Evolutionary conservation across 2,888 invertebrate species (phyloP).

Genomic region (Protonemura montana): DNA sequence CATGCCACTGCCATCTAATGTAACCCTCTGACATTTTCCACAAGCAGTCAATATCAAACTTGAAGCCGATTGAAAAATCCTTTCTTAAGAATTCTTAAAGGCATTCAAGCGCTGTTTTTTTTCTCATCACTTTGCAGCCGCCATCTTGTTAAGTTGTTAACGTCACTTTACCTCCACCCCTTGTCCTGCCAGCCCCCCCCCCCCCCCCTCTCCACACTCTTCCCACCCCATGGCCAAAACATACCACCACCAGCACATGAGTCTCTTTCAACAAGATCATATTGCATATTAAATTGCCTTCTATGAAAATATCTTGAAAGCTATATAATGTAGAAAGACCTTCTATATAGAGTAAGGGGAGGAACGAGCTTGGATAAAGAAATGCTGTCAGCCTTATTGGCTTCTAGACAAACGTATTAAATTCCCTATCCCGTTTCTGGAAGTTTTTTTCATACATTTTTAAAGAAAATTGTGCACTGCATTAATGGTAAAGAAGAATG

Average conservation of each 20-base stretch:
- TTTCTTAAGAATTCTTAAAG: too few relatives aligned
- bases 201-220: conserved; percentile 10
- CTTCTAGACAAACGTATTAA: conserved; percentile 1
- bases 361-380: background rate
- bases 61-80: too few relatives aligned
- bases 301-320: conserved; percentile 9
- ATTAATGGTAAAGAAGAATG: too few relatives aligned
- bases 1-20: too few relatives aligned
- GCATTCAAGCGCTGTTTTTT: background rate
- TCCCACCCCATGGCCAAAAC: conserved; percentile 24
- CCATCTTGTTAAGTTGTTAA: background rate
- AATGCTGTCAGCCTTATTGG: conserved; percentile 10
- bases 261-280: conserved; percentile 46
- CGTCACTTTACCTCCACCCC: conserved; percentile 15
- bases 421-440: background rate
- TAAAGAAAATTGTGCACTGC: too few relatives aligned
- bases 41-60: too few relatives aligned
- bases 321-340: conserved; percentile 32
- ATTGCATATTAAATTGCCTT: conserved; percentile 49
- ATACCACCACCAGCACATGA: conserved; percentile 23
- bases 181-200: conserved; percentile 27
- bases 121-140: background rate
- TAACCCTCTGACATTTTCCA: too few relatives aligned
- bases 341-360: background rate
- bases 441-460: too few relatives aligned